Percentiles rank a stretch among this genome's conserved stretches.
Evolutionary conservation across 2,113 vertebrate species (phyloP).

Genomic region (Lepus americanus): DNA sequence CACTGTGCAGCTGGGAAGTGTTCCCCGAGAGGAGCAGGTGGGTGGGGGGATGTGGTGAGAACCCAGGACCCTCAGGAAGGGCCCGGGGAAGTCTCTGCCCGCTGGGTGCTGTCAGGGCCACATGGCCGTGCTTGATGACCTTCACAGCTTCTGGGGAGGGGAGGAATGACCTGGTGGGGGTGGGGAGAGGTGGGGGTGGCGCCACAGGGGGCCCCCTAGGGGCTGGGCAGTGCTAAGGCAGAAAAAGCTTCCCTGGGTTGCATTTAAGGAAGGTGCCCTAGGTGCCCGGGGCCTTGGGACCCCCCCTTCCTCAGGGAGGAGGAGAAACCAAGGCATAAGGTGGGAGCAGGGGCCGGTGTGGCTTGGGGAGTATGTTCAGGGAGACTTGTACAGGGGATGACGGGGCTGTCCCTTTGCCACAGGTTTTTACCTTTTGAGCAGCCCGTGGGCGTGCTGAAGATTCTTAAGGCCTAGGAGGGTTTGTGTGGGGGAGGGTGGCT

Average conservation of each 20-base stretch:
- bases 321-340: slow-evolving; percentile 5
- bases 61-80: neutral
- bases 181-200: slow-evolving; percentile 3
- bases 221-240: slow-evolving; percentile 60
- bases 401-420: neutral
- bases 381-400: neutral
- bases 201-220: slow-evolving; percentile 57
- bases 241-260: neutral
- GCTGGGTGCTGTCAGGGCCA: slow-evolving; percentile 15
- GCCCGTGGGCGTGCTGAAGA: slow-evolving; percentile 43
- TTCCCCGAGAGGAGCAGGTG: neutral
- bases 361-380: neutral
- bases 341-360: neutral
- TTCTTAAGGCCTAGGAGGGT: slow-evolving; percentile 14
- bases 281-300: neutral
- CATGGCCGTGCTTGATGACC: slow-evolving; percentile 72
- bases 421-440: neutral
- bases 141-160: slow-evolving; percentile 76
- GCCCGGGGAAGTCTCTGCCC: neutral
- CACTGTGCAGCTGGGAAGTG: neutral
- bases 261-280: neutral
- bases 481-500: slow-evolving; percentile 70
- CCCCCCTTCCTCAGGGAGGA: neutral
- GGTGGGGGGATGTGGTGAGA: neutral
- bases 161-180: slow-evolving; percentile 4